Evolutionary conservation across 2,888 invertebrate genomes (phyloP).

Genomic region (Apomyelois bistriatella): DNA sequence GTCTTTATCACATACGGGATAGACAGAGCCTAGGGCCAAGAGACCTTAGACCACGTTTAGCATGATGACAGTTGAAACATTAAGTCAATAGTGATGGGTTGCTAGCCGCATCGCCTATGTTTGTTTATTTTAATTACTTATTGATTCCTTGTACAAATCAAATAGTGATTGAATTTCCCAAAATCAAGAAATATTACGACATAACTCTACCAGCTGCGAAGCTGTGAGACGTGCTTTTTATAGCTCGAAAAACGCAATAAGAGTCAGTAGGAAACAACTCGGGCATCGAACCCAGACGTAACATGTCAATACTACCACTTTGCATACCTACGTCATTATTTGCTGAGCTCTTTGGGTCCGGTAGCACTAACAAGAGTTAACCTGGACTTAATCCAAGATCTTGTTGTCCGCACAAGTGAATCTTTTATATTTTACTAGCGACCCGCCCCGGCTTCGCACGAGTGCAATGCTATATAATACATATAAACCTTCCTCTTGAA

Average conservation of each 20-base stretch:
- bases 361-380: slow-evolving; percentile 24
- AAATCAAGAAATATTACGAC: background rate
- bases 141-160: no score
- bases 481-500: no score
- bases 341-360: slow-evolving; percentile 27
- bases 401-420: no score
- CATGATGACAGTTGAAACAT: no score
- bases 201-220: slow-evolving; percentile 28
- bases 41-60: no score
- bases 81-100: no score
- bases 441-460: no score
- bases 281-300: slow-evolving; percentile 62
- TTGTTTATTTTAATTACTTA: background rate
- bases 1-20: no score
- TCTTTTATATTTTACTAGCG: no score
- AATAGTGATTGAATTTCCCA: no score
- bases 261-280: slow-evolving; percentile 49
- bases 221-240: slow-evolving; percentile 34
- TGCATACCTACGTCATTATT: slow-evolving; percentile 76
- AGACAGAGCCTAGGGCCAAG: no score
- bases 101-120: background rate
- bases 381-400: slow-evolving; percentile 15
- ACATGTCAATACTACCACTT: slow-evolving; percentile 70
- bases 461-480: no score
- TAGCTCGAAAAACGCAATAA: slow-evolving; percentile 49